These are phyloP conservation scores for Heliconius nattereri DNA, from an alignment of 1,140 invertebrate species.

Conservation along the genomic window DNA sequence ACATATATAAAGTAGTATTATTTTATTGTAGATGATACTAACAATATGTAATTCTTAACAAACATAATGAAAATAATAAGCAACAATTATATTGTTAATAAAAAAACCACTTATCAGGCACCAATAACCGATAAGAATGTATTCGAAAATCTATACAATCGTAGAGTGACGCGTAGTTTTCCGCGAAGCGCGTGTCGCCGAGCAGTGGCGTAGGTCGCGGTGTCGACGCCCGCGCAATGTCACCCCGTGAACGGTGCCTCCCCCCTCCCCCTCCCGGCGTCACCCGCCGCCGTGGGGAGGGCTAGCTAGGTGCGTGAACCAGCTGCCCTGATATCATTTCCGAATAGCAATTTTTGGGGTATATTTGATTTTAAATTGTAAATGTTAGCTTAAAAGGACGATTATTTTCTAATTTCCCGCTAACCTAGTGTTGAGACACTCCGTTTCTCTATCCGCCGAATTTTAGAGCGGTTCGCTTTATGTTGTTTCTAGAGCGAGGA, in stretches of 20 bases:
- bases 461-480: no score
- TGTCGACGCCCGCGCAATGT: conserved; percentile 74
- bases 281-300: conserved; percentile 18
- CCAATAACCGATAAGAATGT: conserved; percentile 18
- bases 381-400: no score
- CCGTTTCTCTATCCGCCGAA: no score
- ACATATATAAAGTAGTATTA: no score
- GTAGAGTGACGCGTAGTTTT: conserved; percentile 42
- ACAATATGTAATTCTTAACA: neutral
- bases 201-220: conserved; percentile 69
- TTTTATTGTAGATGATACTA: no score
- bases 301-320: conserved; percentile 48
- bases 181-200: conserved; percentile 47
- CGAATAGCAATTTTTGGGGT: conserved; percentile 51
- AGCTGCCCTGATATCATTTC: conserved; percentile 59
- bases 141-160: conserved; percentile 24
- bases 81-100: neutral
- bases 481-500: no score
- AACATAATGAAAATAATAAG: neutral
- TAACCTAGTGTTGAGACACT: no score
- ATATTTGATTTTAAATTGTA: conserved; percentile 37
- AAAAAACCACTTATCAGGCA: neutral
- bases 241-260: conserved; percentile 56
- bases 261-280: conserved; percentile 19
- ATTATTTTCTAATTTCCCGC: neutral